Base-by-base conservation (phyloP, 2,888 invertebrate genomes). In the Ceratothoa steindachneri region DNA sequence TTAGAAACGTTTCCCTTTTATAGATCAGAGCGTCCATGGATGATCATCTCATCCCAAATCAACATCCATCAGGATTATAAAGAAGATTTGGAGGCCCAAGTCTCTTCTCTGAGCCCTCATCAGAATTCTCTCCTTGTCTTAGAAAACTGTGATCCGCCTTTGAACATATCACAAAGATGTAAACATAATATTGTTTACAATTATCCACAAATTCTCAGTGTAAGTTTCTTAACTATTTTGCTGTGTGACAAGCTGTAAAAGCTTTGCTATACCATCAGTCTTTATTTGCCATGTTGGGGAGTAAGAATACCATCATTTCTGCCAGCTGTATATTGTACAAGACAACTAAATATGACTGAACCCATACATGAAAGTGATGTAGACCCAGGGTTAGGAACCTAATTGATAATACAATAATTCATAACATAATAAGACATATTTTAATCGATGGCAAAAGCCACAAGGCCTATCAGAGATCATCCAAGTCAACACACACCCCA, bases 31-130 rank as follows among this genome's bases (percentile, higher is more conserved):
- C 77, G 81, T 24, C 82, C 81, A 41, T 85, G 84, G 87, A 85
- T 92, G 72, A 86, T 93, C 30, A 87, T 92, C 80, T 91, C 93
- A 3, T 88, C 93, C 0, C 95, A 95, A 85, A 85, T 90, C 9
- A 93, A 93, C 80, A 86, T 90, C 22, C 89, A 90, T 82, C 84
- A 86, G 1, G 89, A 88, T 77, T 89, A 89, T 81, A 84, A 87
- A 73, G 86, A 87, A 80, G 88, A 88, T 82, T 83, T 90, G 52
- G 84, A 86, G 77, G 85, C 87, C 80, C 82, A 89, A 64, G 86
- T 87, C 71, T 83, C 85, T 24, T 84, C 28, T 2, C 15, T 19
- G 15, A 22, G 24, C 19, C 19, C 55, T 12, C 19, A 5, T 12
- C 55, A 7, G 15, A 5, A 41, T 41, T 12, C 55, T 15, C 55